Percentiles rank a stretch among this genome's conserved stretches.
These are phyloP conservation scores for Cotesia glomerata DNA, from an alignment of 1,140 invertebrate genomes.

Conservation along the genomic window DNA sequence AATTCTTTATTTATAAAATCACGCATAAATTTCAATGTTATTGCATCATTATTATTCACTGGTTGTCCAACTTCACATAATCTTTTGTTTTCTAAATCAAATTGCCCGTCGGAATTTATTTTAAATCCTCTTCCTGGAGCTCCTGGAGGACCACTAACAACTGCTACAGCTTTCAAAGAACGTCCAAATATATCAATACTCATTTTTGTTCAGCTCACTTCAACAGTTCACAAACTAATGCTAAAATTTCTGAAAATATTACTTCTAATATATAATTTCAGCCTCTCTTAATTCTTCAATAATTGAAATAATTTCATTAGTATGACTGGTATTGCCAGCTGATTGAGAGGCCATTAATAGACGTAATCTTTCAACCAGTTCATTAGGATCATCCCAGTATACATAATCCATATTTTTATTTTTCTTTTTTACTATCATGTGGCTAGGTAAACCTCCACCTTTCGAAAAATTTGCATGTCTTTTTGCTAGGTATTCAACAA, in stretches of 20 bases:
- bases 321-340: background rate
- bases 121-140: too few species aligned
- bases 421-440: background rate
- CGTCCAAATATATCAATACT: conserved; percentile 33
- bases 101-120: too few species aligned
- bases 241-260: background rate
- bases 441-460: background rate
- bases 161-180: background rate
- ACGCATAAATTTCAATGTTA: conserved; percentile 22
- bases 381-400: conserved; percentile 12
- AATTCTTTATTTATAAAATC: background rate
- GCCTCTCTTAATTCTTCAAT: conserved; percentile 15
- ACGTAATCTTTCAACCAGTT: background rate
- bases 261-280: conserved; percentile 14
- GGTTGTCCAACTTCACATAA: too few species aligned
- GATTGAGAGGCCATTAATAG: conserved; percentile 2
- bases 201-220: background rate
- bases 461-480: background rate
- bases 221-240: background rate
- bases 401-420: background rate
- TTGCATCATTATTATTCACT: too few species aligned
- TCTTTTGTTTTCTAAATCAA: too few species aligned
- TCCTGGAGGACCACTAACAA: background rate
- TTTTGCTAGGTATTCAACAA: background rate
- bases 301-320: conserved; percentile 14